Evolutionary conservation across 2,113 vertebrate species (phyloP).

Genomic region (Myanophis thanlyinensis): DNA sequence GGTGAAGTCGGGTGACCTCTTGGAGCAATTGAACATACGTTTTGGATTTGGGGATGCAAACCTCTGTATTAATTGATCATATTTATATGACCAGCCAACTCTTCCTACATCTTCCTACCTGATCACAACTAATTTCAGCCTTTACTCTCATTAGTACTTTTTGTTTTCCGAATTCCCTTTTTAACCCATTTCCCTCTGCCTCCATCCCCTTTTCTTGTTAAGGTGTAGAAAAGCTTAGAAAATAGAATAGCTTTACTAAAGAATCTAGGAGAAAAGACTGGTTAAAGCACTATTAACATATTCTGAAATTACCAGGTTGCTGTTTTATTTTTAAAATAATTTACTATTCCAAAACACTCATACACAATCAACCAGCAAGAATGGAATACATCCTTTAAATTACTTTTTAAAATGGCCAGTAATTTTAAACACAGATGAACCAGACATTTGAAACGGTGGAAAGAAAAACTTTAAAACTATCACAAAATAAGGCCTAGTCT

Average conservation of each 20-base stretch:
- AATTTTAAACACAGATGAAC: background rate
- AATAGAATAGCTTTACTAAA: background rate
- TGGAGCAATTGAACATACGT: background rate
- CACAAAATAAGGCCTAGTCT: background rate
- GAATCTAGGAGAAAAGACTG: background rate
- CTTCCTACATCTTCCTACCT: background rate
- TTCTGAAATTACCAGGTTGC: background rate
- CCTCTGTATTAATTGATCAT: background rate
- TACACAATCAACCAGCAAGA: background rate
- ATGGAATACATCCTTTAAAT: background rate
- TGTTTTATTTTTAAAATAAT: background rate
- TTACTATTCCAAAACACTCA: background rate
- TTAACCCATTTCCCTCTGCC: background rate
- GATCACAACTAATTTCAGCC: background rate
- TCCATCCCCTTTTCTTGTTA: background rate
- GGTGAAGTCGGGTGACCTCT: background rate
- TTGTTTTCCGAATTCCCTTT: background rate
- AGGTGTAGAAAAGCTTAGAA: no score
- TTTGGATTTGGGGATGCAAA: background rate
- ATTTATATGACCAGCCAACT: background rate
- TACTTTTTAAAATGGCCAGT: background rate
- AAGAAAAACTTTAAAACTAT: background rate
- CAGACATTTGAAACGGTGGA: background rate
- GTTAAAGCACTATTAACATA: background rate
- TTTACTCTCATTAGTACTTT: background rate